Conservation (phyloP, 2,113 vertebrate genomes). For the Geococcyx californianus region DNA sequence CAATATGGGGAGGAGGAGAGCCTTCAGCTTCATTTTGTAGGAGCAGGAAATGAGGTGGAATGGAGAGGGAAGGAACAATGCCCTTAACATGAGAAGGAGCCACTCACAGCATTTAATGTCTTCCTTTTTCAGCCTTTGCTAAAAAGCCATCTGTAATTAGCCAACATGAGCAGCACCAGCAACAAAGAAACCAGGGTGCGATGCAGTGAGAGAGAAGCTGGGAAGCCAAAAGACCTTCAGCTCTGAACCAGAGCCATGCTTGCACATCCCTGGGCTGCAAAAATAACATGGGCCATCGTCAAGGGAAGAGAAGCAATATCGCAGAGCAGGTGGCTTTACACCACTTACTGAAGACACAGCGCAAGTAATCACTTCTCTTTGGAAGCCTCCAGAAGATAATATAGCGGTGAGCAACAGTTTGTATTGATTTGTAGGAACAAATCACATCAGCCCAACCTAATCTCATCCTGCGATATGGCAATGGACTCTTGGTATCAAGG, state of each 20-base stretch:
- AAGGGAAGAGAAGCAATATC: background rate
- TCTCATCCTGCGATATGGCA: background rate
- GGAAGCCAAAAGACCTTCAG: background rate
- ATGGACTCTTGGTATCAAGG: rapidly evolving
- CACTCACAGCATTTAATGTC: too few relatives aligned
- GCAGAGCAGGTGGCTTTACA: background rate
- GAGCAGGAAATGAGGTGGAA: rapidly evolving
- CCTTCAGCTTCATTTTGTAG: background rate
- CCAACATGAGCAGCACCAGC: background rate
- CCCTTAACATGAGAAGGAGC: rapidly evolving
- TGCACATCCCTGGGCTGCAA: too few relatives aligned
- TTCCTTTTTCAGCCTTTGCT: background rate
- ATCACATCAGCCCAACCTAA: background rate
- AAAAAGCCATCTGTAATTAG: background rate
- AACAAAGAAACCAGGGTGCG: background rate
- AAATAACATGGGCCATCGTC: rapidly evolving
- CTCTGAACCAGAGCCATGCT: background rate
- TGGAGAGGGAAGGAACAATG: background rate
- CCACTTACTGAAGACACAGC: rapidly evolving
- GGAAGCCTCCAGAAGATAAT: background rate
- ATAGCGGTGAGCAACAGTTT: background rate
- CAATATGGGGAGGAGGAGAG: background rate
- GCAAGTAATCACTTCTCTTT: background rate
- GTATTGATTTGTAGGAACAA: background rate
- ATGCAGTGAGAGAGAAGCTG: background rate